Percentiles rank a stretch among this genome's conserved stretches.
Evolutionary conservation across 2,888 invertebrate genomes (phyloP).

Genomic region (Eulithis prunata): DNA sequence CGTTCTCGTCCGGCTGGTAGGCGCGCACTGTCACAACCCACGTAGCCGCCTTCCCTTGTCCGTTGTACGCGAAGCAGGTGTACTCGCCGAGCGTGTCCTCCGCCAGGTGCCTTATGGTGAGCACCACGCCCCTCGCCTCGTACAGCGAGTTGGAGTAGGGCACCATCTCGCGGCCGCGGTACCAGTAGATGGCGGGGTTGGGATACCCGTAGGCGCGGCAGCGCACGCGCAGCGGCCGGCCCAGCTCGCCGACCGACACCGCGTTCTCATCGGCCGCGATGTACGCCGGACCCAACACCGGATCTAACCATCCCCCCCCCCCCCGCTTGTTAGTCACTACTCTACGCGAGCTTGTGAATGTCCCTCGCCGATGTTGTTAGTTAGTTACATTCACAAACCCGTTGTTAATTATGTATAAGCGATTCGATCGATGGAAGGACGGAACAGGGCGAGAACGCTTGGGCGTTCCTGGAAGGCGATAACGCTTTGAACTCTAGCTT

Average conservation of each 20-base stretch:
- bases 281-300: slow-evolving; percentile 82
- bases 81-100: slow-evolving; percentile 92
- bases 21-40: slow-evolving; percentile 90
- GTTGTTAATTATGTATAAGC: slow-evolving; percentile 57
- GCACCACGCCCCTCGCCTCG: slow-evolving; percentile 90
- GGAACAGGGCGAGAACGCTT: slow-evolving; percentile 51
- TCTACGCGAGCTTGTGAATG: slow-evolving; percentile 52
- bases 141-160: slow-evolving; percentile 88
- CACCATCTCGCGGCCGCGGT: slow-evolving; percentile 90
- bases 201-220: slow-evolving; percentile 94
- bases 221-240: slow-evolving; percentile 87
- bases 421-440: slow-evolving; percentile 45
- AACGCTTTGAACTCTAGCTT: slow-evolving; percentile 10
- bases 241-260: slow-evolving; percentile 88
- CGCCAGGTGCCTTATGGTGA: slow-evolving; percentile 89
- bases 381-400: slow-evolving; percentile 60
- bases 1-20: slow-evolving; percentile 86
- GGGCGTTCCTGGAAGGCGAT: slow-evolving; percentile 44
- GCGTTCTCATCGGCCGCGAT: slow-evolving; percentile 88
- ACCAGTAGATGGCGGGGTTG: slow-evolving; percentile 92
- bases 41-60: slow-evolving; percentile 89
- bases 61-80: slow-evolving; percentile 95
- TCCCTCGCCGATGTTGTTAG: slow-evolving; percentile 36
- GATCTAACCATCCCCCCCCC: slow-evolving; percentile 80
- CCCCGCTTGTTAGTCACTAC: slow-evolving; percentile 49